A percentile compares a stretch with the other conserved stretches of the same genome.
Evolutionary conservation across 2,113 vertebrate genomes (phyloP).

Genomic region (Ascaphus truei): DNA sequence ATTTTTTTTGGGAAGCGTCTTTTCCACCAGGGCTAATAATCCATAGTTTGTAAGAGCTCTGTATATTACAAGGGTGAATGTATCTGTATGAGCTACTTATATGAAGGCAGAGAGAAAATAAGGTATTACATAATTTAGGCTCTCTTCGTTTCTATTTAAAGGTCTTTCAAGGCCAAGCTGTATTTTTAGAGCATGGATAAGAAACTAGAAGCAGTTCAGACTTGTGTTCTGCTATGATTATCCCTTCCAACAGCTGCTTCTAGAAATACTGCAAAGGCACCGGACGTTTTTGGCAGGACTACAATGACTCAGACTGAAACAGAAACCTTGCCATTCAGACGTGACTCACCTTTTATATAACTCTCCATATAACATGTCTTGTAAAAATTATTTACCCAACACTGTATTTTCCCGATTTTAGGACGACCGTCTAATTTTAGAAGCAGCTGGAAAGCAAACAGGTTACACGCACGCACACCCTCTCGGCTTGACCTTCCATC

Average conservation of each 20-base stretch:
- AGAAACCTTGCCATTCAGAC: constrained; percentile 27
- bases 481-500: too few relatives aligned
- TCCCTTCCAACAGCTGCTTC: constrained; percentile 36
- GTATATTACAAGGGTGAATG: neutral
- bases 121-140: constrained; percentile 13
- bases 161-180: constrained; percentile 16
- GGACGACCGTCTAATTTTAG: too few relatives aligned
- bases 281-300: constrained; percentile 24
- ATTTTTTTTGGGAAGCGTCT: too few relatives aligned
- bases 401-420: too few relatives aligned
- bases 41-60: neutral
- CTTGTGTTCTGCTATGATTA: neutral
- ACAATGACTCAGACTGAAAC: constrained; percentile 60
- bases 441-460: too few relatives aligned
- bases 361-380: neutral
- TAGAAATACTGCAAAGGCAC: neutral
- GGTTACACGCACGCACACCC: too few relatives aligned
- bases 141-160: constrained; percentile 22
- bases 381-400: too few relatives aligned
- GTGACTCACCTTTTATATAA: constrained; percentile 46
- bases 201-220: constrained; percentile 1
- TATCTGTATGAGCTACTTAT: neutral
- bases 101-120: constrained; percentile 4
- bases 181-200: neutral
- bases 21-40: too few relatives aligned